Evolutionary conservation across 1,140 invertebrate genomes (phyloP).

Genomic region (Melipona quadrifasciata): DNA sequence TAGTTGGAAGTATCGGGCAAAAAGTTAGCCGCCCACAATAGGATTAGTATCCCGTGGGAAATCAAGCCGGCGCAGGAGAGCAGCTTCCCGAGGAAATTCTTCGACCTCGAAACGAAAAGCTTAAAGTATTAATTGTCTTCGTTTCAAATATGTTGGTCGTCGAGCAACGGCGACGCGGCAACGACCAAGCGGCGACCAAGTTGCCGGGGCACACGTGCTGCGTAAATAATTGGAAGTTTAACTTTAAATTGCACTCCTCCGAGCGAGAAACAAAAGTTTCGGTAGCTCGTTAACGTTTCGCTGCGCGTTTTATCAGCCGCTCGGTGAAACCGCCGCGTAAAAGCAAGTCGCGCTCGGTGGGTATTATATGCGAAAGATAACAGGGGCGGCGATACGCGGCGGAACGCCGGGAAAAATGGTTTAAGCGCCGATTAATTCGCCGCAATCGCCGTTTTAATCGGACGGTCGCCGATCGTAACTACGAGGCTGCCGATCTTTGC

Average conservation of each 20-base stretch:
- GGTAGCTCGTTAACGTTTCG: conserved; percentile 31
- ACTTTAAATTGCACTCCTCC: conserved; percentile 35
- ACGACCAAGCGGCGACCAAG: neutral
- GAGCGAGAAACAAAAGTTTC: conserved; percentile 38
- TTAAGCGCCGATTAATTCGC: conserved; percentile 18
- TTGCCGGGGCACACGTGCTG: neutral
- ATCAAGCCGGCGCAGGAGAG: conserved; percentile 68
- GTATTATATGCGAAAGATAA: conserved; percentile 24
- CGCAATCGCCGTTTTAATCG: conserved; percentile 44
- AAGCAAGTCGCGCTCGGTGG: neutral
- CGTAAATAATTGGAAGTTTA: conserved; percentile 38
- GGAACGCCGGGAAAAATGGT: conserved; percentile 11
- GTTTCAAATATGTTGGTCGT: conserved; percentile 30
- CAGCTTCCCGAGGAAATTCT: conserved; percentile 68
- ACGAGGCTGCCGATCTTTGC: conserved; percentile 18
- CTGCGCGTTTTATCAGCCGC: conserved; percentile 29
- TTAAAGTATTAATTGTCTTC: conserved; percentile 76
- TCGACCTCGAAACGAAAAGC: conserved; percentile 73
- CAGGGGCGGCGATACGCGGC: neutral
- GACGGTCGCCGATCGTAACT: conserved; percentile 35
- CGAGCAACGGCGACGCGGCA: neutral
- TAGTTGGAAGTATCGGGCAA: conserved; percentile 61
- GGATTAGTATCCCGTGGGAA: conserved; percentile 78
- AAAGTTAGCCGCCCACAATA: conserved; percentile 76
- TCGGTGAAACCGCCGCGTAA: neutral